A percentile compares a stretch with the other conserved stretches of the same genome.
Conservation (phyloP, 1,140 invertebrate species). For the Andricus grossulariae region DNA sequence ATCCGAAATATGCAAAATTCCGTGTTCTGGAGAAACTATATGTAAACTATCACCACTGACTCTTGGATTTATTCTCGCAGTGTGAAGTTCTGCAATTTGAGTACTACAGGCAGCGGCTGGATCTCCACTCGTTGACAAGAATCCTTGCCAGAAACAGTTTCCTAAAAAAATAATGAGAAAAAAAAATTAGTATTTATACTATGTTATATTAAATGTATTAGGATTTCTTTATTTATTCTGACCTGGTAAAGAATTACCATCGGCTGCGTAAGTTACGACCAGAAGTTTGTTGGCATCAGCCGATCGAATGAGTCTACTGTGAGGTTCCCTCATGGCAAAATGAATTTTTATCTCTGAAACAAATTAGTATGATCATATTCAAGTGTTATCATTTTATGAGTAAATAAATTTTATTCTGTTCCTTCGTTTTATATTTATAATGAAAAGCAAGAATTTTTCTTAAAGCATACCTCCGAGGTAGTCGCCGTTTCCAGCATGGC, state of each 20-base stretch:
- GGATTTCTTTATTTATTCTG: conserved; percentile 53
- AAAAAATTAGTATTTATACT: neutral
- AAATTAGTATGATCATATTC: neutral
- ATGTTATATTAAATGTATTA: neutral
- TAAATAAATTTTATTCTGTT: neutral
- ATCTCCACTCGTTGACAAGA: conserved; percentile 76
- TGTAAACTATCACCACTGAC: conserved; percentile 75
- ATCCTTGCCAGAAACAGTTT: conserved; percentile 70
- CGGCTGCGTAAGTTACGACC: conserved; percentile 82
- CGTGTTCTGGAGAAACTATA: conserved; percentile 72
- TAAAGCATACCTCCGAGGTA: conserved; percentile 63
- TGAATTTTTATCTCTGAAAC: conserved; percentile 65
- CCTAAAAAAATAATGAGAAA: conserved; percentile 45
- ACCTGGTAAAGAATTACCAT: conserved; percentile 81
- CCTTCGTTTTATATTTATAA: conserved; percentile 5
- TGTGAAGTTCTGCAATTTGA: conserved; percentile 78
- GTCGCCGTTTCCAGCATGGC: conserved; percentile 67
- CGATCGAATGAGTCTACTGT: conserved; percentile 62
- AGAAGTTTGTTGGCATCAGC: conserved; percentile 76
- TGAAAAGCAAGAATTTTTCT: neutral
- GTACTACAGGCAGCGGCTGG: conserved; percentile 80
- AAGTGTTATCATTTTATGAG: conserved; percentile 24
- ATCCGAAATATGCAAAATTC: conserved; percentile 76
- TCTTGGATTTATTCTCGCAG: conserved; percentile 76
- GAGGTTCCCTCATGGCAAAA: conserved; percentile 68